Base-by-base conservation (phyloP, 35 echinoderm and acorn worm genomes). In the Apostichopus californicus region DNA sequence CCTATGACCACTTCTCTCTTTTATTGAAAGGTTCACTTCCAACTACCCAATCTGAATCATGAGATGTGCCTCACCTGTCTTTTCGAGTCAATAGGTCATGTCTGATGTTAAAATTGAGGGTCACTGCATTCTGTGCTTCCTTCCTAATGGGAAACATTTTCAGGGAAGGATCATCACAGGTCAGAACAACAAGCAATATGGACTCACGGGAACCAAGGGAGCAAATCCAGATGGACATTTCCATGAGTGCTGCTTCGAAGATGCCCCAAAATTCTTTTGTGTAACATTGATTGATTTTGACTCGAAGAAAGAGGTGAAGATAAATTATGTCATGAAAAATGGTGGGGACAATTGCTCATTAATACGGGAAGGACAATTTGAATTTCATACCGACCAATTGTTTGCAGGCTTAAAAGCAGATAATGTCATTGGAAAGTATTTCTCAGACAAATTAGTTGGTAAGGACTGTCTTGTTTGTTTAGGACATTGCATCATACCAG, bases 231-330 rank as follows among this genome's bases (percentile, higher is more conserved):
- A 93, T 52, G 79, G 85, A 6, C 92, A 78, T 54, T 96, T 90
- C 34, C 94, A 96, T 21, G 65, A 96, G 56, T 96, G 94, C 58
- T 96, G 94, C 68, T 96, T 96, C 52, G 94, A 96, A 71, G 94
- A 96, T 46, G 75, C 89, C 59, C 94, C 94, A 26, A 10, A 78
- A 26, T 96, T 96, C 80, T 93, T 93, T 10, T 77, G 22, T 20
- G 81, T 96, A 53, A 96, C 92, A 64, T 22, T 96, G 9, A 93
- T 92, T 63, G 81, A 92, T 22, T 91, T 61, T 60, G 18, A 73
- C n/a, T 87, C 3, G 13, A 92, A 93, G 13, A 91, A 71, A 54
- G 86, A 94, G 53, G 55, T 71, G 9, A 25, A 60, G 10, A 78
- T 96, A 57, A 79, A 92, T 59, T 21, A 96, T 88, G 89, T 93